Evolutionary conservation across 2,888 invertebrate species (phyloP).

Genomic region (Criorhina ranunculi): DNA sequence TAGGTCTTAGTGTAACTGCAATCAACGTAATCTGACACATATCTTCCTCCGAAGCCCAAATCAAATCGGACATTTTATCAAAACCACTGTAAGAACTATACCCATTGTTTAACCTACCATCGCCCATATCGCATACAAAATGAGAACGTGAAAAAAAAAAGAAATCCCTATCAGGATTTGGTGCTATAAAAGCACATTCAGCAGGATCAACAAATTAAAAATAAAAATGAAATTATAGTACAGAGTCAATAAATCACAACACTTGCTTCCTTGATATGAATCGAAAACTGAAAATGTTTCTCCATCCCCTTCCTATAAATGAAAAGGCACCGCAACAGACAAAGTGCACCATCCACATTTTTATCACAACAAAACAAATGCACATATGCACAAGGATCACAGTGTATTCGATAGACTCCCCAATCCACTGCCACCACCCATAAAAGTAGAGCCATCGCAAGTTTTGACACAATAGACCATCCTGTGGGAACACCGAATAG

Average conservation of each 20-base stretch:
- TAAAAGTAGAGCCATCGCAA: too few relatives aligned
- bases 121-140: conserved; percentile 45
- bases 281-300: conserved; percentile 39
- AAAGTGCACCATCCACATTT: background rate
- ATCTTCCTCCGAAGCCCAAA: too few relatives aligned
- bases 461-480: too few relatives aligned
- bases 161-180: conserved; percentile 3
- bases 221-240: conserved; percentile 16
- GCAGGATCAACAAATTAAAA: conserved; percentile 32
- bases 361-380: conserved; percentile 32
- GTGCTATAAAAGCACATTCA: conserved; percentile 31
- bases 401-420: too few relatives aligned
- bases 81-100: too few relatives aligned
- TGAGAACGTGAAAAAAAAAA: conserved; percentile 23
- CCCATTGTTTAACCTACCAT: conserved; percentile 40
- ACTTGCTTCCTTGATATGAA: conserved; percentile 24
- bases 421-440: too few relatives aligned
- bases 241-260: conserved; percentile 69
- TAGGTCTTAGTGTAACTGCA: too few relatives aligned
- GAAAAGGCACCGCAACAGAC: conserved; percentile 24
- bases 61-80: too few relatives aligned
- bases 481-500: conserved; percentile 29
- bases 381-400: conserved; percentile 20
- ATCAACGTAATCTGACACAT: too few relatives aligned
- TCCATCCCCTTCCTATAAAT: conserved; percentile 1